A percentile compares a stretch with the other conserved stretches of the same genome.
phyloP scores from a whole-genome alignment of 2,888 invertebrate species.

The Tenthredo amoena region DNA sequence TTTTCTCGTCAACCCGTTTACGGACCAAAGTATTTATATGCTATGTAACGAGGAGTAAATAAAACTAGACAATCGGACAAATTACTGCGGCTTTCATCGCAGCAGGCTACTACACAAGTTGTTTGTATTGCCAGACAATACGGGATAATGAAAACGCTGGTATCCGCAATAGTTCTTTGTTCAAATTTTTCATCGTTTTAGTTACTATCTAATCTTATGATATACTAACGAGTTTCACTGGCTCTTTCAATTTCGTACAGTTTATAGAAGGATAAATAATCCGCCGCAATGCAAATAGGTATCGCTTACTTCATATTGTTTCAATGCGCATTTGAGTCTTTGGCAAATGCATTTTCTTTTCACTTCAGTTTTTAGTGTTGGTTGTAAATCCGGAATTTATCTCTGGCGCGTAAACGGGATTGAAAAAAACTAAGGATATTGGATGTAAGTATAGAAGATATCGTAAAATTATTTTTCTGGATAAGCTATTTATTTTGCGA shows the following conservation, averaged over 20 bases:
- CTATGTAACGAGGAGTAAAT: neutral
- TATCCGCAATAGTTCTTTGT: neutral
- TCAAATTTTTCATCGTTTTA: neutral
- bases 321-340: too few relatives aligned
- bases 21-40: neutral
- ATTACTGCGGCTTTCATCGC: constrained; percentile 35
- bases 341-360: too few relatives aligned
- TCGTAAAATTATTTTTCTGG: too few relatives aligned
- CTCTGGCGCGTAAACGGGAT: too few relatives aligned
- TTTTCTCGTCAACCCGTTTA: neutral
- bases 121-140: neutral
- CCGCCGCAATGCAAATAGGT: too few relatives aligned
- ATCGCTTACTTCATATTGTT: too few relatives aligned
- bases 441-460: too few relatives aligned
- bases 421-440: too few relatives aligned
- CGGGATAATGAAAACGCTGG: constrained; percentile 6
- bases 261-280: neutral
- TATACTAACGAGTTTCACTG: neutral
- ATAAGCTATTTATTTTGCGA: too few relatives aligned
- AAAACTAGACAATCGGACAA: constrained; percentile 25
- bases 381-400: too few relatives aligned
- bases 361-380: too few relatives aligned
- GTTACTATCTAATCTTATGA: neutral
- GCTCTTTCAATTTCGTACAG: neutral
- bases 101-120: neutral